phyloP scores from a whole-genome alignment of 1,140 invertebrate genomes.

The Trinorchestia longiramus region DNA sequence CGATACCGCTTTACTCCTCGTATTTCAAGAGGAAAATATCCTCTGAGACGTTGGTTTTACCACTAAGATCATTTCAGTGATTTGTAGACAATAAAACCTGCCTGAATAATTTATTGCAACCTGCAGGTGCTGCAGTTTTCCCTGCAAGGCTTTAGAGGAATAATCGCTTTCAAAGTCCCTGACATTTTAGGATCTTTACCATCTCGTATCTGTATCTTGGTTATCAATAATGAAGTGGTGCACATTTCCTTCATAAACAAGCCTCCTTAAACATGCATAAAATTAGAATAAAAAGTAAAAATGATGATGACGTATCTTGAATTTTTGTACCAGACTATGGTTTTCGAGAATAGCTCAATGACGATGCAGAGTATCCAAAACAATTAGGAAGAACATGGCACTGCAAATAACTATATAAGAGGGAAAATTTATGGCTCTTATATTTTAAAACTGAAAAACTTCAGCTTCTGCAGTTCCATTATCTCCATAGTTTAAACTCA shows the following conservation, averaged over 20 bases:
- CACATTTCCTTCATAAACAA: neutral
- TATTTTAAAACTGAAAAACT: too few species aligned
- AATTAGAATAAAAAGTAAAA: neutral
- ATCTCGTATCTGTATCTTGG: neutral
- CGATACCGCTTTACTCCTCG: slow-evolving; percentile 35
- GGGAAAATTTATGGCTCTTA: too few species aligned
- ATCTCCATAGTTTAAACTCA: too few species aligned
- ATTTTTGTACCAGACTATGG: too few species aligned
- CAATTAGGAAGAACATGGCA: too few species aligned
- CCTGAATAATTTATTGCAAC: slow-evolving; percentile 41
- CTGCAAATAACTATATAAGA: too few species aligned
- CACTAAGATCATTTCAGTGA: slow-evolving; percentile 51
- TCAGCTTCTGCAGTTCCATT: too few species aligned
- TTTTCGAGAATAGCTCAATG: too few species aligned
- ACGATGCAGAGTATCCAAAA: too few species aligned
- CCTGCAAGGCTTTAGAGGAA: neutral
- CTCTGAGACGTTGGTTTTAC: slow-evolving; percentile 41
- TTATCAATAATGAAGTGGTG: neutral
- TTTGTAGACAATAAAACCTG: slow-evolving; percentile 55
- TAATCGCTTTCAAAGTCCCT: neutral
- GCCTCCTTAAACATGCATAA: neutral
- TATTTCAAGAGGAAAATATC: slow-evolving; percentile 50
- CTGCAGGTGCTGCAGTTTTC: slow-evolving; percentile 34
- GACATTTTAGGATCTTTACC: neutral
- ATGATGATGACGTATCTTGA: too few species aligned